A percentile compares a stretch with the other conserved stretches of the same genome.
phyloP scores from a whole-genome alignment of 2,113 vertebrate genomes.

The Ranitomeya imitator region DNA sequence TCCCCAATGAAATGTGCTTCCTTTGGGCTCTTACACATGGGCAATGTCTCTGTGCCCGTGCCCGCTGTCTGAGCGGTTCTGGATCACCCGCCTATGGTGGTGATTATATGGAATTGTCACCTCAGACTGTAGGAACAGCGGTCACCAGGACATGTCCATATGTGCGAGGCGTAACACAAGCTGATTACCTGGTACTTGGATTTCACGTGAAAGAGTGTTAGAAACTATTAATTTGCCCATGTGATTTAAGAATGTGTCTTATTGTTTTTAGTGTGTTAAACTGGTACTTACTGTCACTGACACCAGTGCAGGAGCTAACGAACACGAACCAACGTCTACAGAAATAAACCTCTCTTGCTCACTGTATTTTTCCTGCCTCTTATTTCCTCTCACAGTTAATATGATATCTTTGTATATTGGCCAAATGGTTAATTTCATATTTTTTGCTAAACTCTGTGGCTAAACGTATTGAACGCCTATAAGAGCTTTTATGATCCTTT shows the following conservation, averaged over 20 bases:
- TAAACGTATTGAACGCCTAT: not conserved
- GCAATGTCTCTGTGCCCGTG: not conserved
- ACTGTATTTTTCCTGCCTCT: constrained; percentile 14
- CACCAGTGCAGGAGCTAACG: constrained; percentile 7
- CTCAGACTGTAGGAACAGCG: not conserved
- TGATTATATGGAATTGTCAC: not conserved
- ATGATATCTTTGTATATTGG: not conserved
- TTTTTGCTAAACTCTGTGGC: not conserved
- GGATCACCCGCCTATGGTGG: not conserved
- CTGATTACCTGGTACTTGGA: constrained; percentile 12
- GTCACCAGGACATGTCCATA: not conserved
- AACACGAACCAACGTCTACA: constrained; percentile 7
- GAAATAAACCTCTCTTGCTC: constrained; percentile 40
- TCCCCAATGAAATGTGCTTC: not conserved
- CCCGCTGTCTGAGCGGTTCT: not conserved
- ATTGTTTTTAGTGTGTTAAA: constrained; percentile 29
- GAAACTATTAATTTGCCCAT: not conserved
- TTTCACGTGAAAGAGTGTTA: not conserved
- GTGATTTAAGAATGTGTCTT: constrained; percentile 23
- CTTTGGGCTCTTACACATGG: not conserved
- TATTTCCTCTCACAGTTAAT: not conserved
- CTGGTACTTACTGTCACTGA: constrained; percentile 46
- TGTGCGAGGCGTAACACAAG: not conserved
- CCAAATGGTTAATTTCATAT: not conserved
- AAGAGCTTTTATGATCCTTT: too few species aligned